These are phyloP conservation scores for Zapornia atra DNA, from an alignment of 2,113 vertebrate species.

Conservation along the genomic window DNA sequence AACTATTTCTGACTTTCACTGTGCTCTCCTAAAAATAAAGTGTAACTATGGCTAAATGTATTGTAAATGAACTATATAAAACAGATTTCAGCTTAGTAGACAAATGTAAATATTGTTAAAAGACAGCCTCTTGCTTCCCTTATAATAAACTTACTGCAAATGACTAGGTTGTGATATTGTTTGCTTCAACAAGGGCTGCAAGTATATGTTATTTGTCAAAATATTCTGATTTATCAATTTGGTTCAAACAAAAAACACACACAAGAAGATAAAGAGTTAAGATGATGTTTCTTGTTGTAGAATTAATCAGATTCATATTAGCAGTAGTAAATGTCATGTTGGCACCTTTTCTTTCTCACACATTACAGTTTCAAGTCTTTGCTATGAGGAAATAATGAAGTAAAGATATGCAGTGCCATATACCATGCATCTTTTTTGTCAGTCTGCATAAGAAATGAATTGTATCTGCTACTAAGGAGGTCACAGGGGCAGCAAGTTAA, in stretches of 20 bases:
- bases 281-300: conserved; percentile 79
- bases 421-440: conserved; percentile 89
- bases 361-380: conserved; percentile 85
- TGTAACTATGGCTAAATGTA: conserved; percentile 64
- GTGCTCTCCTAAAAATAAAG: conserved; percentile 63
- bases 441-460: conserved; percentile 94
- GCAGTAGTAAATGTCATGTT: conserved; percentile 90
- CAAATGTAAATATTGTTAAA: conserved; percentile 69
- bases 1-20: conserved; percentile 63
- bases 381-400: conserved; percentile 91
- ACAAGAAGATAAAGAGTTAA: conserved; percentile 82
- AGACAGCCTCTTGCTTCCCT: conserved; percentile 47
- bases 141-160: conserved; percentile 47
- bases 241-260: conserved; percentile 24
- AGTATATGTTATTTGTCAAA: conserved; percentile 20
- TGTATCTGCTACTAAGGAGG: conserved; percentile 86
- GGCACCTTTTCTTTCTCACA: conserved; percentile 87
- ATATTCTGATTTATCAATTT: conserved; percentile 53
- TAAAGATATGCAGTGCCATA: conserved; percentile 93
- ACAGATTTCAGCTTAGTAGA: conserved; percentile 53
- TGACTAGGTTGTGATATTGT: conserved; percentile 36
- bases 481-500: conserved; percentile 80
- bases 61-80: conserved; percentile 64
- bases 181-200: conserved; percentile 36
- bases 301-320: conserved; percentile 95